Evolutionary conservation across 2,888 invertebrate species (phyloP).

Genomic region (Halictus quadricinctus): DNA sequence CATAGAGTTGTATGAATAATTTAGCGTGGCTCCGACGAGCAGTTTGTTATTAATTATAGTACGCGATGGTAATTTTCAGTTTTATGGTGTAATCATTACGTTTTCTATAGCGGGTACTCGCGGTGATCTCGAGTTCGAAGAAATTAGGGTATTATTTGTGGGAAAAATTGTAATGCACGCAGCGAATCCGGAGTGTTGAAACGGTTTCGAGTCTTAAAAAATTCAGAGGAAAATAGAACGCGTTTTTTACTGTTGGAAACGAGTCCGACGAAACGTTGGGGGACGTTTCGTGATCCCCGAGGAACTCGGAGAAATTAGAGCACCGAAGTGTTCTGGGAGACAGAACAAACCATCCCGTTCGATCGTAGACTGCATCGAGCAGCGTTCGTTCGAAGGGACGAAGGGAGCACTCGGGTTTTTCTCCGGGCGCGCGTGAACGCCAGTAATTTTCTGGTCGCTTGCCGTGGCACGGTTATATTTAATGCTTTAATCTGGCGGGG

Average conservation of each 20-base stretch:
- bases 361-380: background rate
- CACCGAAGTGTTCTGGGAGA: background rate
- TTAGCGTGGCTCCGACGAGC: background rate
- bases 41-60: too few species aligned
- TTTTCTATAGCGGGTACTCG: background rate
- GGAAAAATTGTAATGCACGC: background rate
- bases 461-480: slow-evolving; percentile 49
- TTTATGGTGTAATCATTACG: background rate
- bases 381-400: background rate
- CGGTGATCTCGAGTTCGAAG: too few species aligned
- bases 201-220: background rate
- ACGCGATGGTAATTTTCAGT: background rate
- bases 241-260: background rate
- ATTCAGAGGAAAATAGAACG: background rate
- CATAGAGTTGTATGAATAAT: background rate
- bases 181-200: background rate
- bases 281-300: background rate
- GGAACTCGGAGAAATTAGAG: background rate
- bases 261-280: background rate
- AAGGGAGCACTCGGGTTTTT: slow-evolving; percentile 31
- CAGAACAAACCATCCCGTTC: background rate
- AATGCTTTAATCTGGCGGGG: slow-evolving; percentile 74
- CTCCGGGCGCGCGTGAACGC: slow-evolving; percentile 17
- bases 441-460: slow-evolving; percentile 66
- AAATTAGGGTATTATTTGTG: background rate